Evolutionary conservation across 1,140 invertebrate species (phyloP).

Genomic region (Pseudomyrmex concolor): DNA sequence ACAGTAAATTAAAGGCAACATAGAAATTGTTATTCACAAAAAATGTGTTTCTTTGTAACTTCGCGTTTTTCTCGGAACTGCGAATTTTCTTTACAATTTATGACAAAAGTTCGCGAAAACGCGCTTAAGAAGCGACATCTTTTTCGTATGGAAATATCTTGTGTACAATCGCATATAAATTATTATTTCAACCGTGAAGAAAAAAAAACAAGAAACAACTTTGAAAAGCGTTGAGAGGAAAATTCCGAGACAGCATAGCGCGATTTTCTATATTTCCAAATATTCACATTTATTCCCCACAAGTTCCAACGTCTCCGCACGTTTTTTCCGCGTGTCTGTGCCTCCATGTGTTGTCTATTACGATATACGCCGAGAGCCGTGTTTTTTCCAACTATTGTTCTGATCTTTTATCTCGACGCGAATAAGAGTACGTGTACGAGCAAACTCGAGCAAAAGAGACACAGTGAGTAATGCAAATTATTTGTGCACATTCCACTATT

Average conservation of each 20-base stretch:
- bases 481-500: neutral
- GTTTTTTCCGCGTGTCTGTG: conserved; percentile 19
- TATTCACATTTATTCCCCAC: neutral
- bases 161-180: neutral
- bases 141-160: neutral
- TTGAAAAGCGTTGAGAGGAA: neutral
- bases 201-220: too few species aligned
- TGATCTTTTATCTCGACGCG: conserved; percentile 19
- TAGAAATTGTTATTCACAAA: too few species aligned
- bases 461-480: neutral
- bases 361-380: conserved; percentile 14
- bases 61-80: too few species aligned
- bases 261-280: conserved; percentile 42
- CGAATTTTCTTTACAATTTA: too few species aligned
- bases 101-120: neutral
- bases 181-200: too few species aligned
- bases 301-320: conserved; percentile 30
- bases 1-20: too few species aligned
- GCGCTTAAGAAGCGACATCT: conserved; percentile 2
- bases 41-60: too few species aligned
- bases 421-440: neutral
- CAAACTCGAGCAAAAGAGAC: neutral
- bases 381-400: conserved; percentile 31
- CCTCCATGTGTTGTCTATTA: conserved; percentile 37
- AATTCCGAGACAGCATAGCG: conserved; percentile 59